Evolutionary conservation across 2,113 vertebrate species (phyloP).

Genomic region (Anas platyrhynchos): DNA sequence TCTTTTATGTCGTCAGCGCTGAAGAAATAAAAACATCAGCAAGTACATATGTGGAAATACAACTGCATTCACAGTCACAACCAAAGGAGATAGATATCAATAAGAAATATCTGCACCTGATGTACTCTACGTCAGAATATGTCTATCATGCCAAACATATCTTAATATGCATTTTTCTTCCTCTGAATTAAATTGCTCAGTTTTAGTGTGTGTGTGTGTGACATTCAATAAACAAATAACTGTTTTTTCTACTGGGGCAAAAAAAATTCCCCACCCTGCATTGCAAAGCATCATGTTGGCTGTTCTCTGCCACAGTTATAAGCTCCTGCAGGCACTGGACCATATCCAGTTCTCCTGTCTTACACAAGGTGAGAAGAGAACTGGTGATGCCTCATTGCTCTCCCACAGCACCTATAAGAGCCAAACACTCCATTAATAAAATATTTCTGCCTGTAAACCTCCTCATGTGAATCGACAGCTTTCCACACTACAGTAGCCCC

Average conservation of each 20-base stretch:
- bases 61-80: constrained; percentile 1
- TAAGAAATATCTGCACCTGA: background rate
- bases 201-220: background rate
- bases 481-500: background rate
- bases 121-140: background rate
- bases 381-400: background rate
- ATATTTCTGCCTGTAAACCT: constrained; percentile 29
- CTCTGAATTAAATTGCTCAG: background rate
- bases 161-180: background rate
- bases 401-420: background rate
- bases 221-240: background rate
- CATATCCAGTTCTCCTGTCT: background rate
- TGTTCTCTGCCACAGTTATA: background rate
- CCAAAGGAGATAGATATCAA: background rate
- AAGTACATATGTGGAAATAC: constrained; percentile 60
- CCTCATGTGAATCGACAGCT: constrained; percentile 19
- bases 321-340: background rate
- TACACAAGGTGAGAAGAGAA: background rate
- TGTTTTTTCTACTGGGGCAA: background rate
- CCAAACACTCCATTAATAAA: constrained; percentile 32
- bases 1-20: constrained; percentile 35
- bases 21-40: constrained; percentile 64
- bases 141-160: background rate
- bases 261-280: background rate
- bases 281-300: background rate